phyloP scores from a whole-genome alignment of 1,140 invertebrate genomes.

The Platyura marginata region DNA sequence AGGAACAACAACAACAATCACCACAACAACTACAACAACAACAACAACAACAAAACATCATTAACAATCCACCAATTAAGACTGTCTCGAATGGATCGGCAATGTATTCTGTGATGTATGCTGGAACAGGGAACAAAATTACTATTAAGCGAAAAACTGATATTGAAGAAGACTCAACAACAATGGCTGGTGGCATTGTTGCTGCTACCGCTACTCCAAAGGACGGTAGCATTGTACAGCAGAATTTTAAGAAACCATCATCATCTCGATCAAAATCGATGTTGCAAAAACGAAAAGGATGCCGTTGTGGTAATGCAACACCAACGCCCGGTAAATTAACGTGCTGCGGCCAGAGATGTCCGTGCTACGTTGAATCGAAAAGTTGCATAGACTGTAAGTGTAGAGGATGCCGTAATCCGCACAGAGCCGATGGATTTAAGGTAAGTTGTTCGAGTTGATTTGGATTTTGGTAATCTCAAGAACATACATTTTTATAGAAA shows the following conservation, averaged over 20 bases:
- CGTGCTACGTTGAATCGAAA: slow-evolving; percentile 76
- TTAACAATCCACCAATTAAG: slow-evolving; percentile 8
- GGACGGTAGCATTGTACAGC: not conserved
- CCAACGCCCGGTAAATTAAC: slow-evolving; percentile 72
- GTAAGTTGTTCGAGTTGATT: slow-evolving; percentile 18
- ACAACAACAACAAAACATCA: not conserved
- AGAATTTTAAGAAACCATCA: slow-evolving; percentile 1
- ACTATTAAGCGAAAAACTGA: slow-evolving; percentile 60
- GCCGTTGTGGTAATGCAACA: slow-evolving; percentile 79
- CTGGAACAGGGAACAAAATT: slow-evolving; percentile 59
- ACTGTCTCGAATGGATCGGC: slow-evolving; percentile 31
- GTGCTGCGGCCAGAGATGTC: slow-evolving; percentile 82
- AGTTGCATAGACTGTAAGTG: slow-evolving; percentile 76
- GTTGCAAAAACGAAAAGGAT: slow-evolving; percentile 43
- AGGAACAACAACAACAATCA: not conserved
- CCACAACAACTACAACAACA: not conserved
- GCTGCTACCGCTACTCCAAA: not conserved
- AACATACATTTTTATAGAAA: too few relatives aligned
- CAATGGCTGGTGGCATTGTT: not conserved
- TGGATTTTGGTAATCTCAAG: too few relatives aligned
- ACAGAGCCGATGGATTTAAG: slow-evolving; percentile 59
- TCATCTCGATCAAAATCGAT: not conserved
- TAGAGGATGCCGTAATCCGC: slow-evolving; percentile 78
- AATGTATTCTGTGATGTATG: slow-evolving; percentile 60
- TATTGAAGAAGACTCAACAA: slow-evolving; percentile 19